These are phyloP conservation scores for Trididemnum nubilum DNA, from an alignment of 23 tunicate genomes.

Conservation along the genomic window DNA sequence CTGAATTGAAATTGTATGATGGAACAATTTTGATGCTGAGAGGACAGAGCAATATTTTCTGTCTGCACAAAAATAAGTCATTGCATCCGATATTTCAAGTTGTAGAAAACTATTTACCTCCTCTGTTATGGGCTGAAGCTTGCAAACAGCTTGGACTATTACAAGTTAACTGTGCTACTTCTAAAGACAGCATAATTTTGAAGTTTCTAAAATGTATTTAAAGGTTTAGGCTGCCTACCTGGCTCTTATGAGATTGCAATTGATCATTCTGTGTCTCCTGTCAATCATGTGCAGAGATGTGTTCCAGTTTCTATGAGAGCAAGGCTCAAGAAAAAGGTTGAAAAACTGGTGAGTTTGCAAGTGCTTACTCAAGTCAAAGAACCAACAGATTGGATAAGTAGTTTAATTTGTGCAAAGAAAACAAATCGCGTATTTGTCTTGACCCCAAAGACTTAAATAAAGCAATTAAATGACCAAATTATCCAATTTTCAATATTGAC, in stretches of 20 bases:
- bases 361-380: slow-evolving; percentile 9
- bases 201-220: neutral
- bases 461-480: slow-evolving; percentile 9
- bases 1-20: slow-evolving; percentile 1
- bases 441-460: slow-evolving; percentile 24
- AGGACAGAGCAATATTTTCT: neutral
- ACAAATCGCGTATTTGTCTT: slow-evolving; percentile 19
- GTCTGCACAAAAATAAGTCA: neutral
- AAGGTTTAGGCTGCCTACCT: slow-evolving; percentile 11
- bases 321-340: slow-evolving; percentile 3
- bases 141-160: slow-evolving; percentile 5
- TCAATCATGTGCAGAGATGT: neutral
- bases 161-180: neutral
- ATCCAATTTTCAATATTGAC: neutral
- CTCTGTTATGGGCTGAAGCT: slow-evolving; percentile 5
- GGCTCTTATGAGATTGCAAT: slow-evolving; percentile 8
- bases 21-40: neutral
- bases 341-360: neutral
- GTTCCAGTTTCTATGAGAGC: neutral
- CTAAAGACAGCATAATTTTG: neutral
- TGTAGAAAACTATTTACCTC: neutral
- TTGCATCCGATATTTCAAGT: neutral
- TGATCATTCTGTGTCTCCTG: slow-evolving; percentile 1
- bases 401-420: slow-evolving; percentile 8
- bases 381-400: slow-evolving; percentile 21